phyloP scores from a whole-genome alignment of 2,888 invertebrate genomes.

The Meiosimyza platycephala region DNA sequence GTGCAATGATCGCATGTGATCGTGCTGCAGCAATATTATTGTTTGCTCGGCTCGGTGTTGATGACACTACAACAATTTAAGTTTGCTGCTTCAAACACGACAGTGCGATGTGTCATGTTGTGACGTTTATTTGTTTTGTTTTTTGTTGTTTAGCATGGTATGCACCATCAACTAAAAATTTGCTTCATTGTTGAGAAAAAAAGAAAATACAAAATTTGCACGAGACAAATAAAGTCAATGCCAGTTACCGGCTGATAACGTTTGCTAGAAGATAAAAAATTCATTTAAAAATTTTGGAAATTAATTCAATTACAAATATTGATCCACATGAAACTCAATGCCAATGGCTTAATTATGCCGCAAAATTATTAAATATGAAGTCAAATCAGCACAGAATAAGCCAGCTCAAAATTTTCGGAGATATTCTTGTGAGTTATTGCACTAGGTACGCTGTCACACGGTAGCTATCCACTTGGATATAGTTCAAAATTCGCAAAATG shows the following conservation, averaged over 20 bases:
- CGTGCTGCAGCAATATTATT: constrained; percentile 23
- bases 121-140: constrained; percentile 19
- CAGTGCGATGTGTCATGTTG: constrained; percentile 28
- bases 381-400: too few species aligned
- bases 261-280: constrained; percentile 3
- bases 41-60: constrained; percentile 12
- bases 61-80: constrained; percentile 20
- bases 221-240: constrained; percentile 6
- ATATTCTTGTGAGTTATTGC: too few species aligned
- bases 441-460: too few species aligned
- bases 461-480: too few species aligned
- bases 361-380: too few species aligned
- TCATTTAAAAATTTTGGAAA: too few species aligned
- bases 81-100: not conserved
- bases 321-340: too few species aligned
- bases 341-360: too few species aligned
- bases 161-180: constrained; percentile 6
- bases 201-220: constrained; percentile 1
- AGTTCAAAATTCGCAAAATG: too few species aligned
- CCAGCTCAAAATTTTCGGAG: too few species aligned
- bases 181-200: constrained; percentile 5
- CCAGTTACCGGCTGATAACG: constrained; percentile 12
- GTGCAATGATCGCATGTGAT: constrained; percentile 49
- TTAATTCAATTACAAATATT: too few species aligned
- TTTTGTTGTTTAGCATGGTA: not conserved